Percentiles rank a stretch among this genome's conserved stretches.
Evolutionary conservation across 1,140 invertebrate species (phyloP).

Genomic region (Scaptomyza pallida): DNA sequence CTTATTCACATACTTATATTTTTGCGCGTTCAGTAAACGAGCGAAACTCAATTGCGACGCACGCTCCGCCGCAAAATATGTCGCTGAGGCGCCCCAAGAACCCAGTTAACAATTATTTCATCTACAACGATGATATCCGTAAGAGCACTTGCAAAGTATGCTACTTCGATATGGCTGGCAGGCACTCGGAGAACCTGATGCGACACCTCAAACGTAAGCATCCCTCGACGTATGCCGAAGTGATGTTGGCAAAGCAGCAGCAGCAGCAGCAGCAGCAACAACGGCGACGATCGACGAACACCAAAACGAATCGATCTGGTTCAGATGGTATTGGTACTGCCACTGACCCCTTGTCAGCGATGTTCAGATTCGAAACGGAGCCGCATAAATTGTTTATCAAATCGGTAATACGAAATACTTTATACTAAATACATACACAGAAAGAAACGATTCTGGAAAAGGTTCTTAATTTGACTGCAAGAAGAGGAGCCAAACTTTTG

Average conservation of each 20-base stretch:
- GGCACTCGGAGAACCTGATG: slow-evolving; percentile 64
- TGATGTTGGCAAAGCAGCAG: slow-evolving; percentile 34
- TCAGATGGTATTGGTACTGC: too few species aligned
- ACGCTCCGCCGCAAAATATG: slow-evolving; percentile 37
- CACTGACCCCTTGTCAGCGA: slow-evolving; percentile 11
- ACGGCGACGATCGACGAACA: slow-evolving; percentile 21
- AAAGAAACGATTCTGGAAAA: not conserved
- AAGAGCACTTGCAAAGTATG: slow-evolving; percentile 61
- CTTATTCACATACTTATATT: too few species aligned
- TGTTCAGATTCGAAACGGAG: slow-evolving; percentile 33
- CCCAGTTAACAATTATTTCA: slow-evolving; percentile 52
- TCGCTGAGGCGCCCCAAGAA: slow-evolving; percentile 35
- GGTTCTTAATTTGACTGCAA: too few species aligned
- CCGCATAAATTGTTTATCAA: slow-evolving; percentile 41
- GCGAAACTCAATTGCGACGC: slow-evolving; percentile 46
- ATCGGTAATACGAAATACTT: slow-evolving; percentile 25
- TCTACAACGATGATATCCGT: slow-evolving; percentile 48
- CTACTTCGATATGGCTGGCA: slow-evolving; percentile 55
- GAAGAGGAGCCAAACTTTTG: too few species aligned
- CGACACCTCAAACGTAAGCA: slow-evolving; percentile 60
- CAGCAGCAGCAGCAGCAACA: slow-evolving; percentile 25
- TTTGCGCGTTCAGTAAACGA: slow-evolving; percentile 48
- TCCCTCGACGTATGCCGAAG: slow-evolving; percentile 27
- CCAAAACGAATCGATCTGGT: slow-evolving; percentile 9
- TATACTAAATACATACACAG: not conserved